Evolutionary conservation across 2,888 invertebrate genomes (phyloP), one percentile per base, ranked within the genome.

Genomic region (Monoplex corrugatus): DNA sequence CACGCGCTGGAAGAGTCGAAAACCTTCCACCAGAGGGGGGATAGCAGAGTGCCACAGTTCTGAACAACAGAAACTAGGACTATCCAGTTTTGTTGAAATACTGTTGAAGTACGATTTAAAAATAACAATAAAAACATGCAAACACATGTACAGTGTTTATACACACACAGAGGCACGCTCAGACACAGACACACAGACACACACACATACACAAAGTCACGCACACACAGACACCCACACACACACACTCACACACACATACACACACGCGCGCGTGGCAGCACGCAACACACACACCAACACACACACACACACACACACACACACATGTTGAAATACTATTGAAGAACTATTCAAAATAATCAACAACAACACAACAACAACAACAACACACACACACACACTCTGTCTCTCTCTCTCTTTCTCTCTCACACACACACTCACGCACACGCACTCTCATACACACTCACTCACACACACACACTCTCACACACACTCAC

Each of bases 1-100:
- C 28, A 86, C 86, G 1, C 75, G 43, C 32, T 19, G 28, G 75
- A 86, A 86, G 75, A 86, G 35, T 16, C 32, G 28, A 40, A 86
- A n/a, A 32, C 63, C 86, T 75, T 86, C 72, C 86, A 86, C 86
- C 40, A 86, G 35, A 35, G 86, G 86, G 16, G 68, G 68, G 32
- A 86, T 63, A 16, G 86, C 86, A 19, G 35, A 32, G 32, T 40
- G 68, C 86, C 86, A 86, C n/a, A 86, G 45, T 35, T 72, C 86
- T 86, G 63, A 2, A n/a, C 10, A 72, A 57, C 57, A 57, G 57
- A 57, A 2, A 57, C 57, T 57, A 28, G 28, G 28, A 28, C 28
- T 57, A 28, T 2, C 57, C 16, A 28, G 2, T 23, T 28, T 57
- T 16, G 57, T 28, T 57, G 16, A 57, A 57, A 57, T 23, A 57